phyloP scores from a whole-genome alignment of 2,888 invertebrate genomes.

The Schrankia costaestrigalis region DNA sequence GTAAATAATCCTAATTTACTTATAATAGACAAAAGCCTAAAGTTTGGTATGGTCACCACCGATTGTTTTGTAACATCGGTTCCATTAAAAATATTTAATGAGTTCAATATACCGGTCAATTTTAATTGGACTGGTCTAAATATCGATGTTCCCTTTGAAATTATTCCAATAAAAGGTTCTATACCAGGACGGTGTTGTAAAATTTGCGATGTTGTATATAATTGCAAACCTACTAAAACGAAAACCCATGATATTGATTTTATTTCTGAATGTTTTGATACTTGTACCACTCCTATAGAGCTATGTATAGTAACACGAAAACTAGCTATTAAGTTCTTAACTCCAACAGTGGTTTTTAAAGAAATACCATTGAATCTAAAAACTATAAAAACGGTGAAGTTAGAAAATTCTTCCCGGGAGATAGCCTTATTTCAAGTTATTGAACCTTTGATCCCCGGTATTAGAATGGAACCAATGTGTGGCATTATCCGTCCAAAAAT shows the following conservation, averaged over 20 bases:
- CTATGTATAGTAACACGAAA: conserved; percentile 60
- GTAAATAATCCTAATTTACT: conserved; percentile 52
- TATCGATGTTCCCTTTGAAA: conserved; percentile 61
- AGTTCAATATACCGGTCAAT: conserved; percentile 55
- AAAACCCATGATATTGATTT: conserved; percentile 63
- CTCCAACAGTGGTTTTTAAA: conserved; percentile 55
- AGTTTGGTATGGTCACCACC: conserved; percentile 71
- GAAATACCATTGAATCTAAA: conserved; percentile 67
- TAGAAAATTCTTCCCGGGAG: conserved; percentile 79
- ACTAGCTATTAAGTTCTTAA: conserved; percentile 64
- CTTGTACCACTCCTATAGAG: conserved; percentile 50
- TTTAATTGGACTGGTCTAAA: conserved; percentile 56
- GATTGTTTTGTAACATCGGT: conserved; percentile 64
- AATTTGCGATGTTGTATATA: conserved; percentile 59
- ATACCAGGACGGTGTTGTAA: conserved; percentile 52
- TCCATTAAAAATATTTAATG: conserved; percentile 58
- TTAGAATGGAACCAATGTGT: conserved; percentile 70
- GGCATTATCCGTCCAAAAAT: conserved; percentile 77
- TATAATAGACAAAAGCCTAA: conserved; percentile 53
- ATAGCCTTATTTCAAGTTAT: conserved; percentile 73
- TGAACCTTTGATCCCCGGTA: conserved; percentile 67
- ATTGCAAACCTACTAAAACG: conserved; percentile 57
- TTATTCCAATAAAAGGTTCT: conserved; percentile 53
- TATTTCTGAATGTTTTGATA: conserved; percentile 37
- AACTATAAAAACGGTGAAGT: conserved; percentile 61